These are phyloP conservation scores for Muscicapa adusta DNA, from an alignment of 2,113 vertebrate genomes.

Conservation along the genomic window DNA sequence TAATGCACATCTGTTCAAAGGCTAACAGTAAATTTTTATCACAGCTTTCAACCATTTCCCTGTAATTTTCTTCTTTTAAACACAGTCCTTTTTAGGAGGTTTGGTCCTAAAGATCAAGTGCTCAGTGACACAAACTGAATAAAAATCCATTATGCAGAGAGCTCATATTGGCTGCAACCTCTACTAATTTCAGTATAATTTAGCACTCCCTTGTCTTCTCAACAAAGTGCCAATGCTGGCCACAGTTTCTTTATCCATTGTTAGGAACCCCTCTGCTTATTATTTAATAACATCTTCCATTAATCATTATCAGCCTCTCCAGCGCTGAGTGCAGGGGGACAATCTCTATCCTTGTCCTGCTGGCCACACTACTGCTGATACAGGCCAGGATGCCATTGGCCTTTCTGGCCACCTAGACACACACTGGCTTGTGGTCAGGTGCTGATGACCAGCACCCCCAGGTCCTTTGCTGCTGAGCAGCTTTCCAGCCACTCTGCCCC, in stretches of 20 bases:
- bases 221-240: not conserved
- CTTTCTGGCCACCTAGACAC: not conserved
- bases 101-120: not conserved
- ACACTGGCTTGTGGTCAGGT: not conserved
- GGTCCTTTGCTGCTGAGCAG: rapidly evolving
- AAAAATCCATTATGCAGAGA: not conserved
- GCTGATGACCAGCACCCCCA: rapidly evolving
- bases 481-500: not conserved
- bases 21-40: not conserved
- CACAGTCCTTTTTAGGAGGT: not conserved
- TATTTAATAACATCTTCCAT: not conserved
- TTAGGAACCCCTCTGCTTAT: not conserved
- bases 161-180: not conserved
- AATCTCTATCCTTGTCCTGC: not conserved
- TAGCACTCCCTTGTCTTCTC: not conserved
- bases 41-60: not conserved
- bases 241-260: not conserved
- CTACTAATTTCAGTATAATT: not conserved
- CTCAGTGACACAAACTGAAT: not conserved
- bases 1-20: not conserved
- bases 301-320: not conserved
- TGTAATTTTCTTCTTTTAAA: not conserved
- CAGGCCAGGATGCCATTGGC: not conserved
- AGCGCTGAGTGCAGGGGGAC: rapidly evolving
- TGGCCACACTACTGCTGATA: not conserved